Percentiles rank a stretch among this genome's conserved stretches.
Evolutionary conservation across 2,888 invertebrate species (phyloP).

Genomic region (Cheilosia pagana): DNA sequence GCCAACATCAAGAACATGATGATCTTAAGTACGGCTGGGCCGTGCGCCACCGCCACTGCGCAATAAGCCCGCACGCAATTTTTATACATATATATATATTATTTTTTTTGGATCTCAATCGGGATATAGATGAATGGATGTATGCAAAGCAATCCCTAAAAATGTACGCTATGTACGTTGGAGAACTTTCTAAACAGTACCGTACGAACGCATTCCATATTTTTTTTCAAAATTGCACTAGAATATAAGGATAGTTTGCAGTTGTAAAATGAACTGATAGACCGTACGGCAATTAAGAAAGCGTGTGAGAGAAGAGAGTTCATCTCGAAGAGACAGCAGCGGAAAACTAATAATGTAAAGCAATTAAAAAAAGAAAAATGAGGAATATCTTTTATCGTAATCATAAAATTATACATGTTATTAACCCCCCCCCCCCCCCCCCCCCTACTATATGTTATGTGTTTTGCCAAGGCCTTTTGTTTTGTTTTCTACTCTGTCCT

Average conservation of each 20-base stretch:
- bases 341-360: conserved; percentile 2
- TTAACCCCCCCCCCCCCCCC: not conserved
- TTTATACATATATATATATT: not conserved
- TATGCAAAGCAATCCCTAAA: no score
- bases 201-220: conserved; percentile 27
- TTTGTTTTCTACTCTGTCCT: conserved; percentile 29
- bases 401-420: not conserved
- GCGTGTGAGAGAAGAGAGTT: not conserved
- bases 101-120: conserved; percentile 56
- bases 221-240: conserved; percentile 12
- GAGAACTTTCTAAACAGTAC: conserved; percentile 5
- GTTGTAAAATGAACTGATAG: conserved; percentile 28
- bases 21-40: conserved; percentile 85
- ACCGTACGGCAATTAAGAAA: not conserved
- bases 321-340: conserved; percentile 16
- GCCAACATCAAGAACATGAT: conserved; percentile 94
- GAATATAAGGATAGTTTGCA: conserved; percentile 19
- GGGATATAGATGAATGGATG: conserved; percentile 16
- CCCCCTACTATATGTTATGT: not conserved
- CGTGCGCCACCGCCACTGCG: conserved; percentile 65
- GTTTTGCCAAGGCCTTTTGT: conserved; percentile 2
- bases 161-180: no score
- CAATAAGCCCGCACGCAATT: conserved; percentile 27
- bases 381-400: not conserved
- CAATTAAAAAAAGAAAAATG: not conserved